These are phyloP conservation scores for Lamellibrachia columna DNA, from an alignment of 2,888 invertebrate genomes.

Conservation along the genomic window DNA sequence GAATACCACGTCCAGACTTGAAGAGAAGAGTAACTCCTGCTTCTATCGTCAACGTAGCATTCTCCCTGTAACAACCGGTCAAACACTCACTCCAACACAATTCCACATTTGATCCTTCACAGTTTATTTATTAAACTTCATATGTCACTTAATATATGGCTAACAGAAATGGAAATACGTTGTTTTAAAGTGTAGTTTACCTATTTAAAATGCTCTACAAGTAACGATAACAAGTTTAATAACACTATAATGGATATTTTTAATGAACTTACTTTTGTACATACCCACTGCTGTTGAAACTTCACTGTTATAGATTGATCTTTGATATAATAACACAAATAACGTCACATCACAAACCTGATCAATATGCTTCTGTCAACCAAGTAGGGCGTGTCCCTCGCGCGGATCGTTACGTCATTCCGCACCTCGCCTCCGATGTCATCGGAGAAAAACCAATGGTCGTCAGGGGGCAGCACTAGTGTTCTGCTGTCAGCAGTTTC, in stretches of 20 bases:
- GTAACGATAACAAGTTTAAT: too few relatives aligned
- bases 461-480: not conserved
- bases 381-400: constrained; percentile 20
- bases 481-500: not conserved
- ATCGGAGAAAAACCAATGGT: constrained; percentile 8
- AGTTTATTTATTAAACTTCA: too few relatives aligned
- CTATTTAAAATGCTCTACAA: too few relatives aligned
- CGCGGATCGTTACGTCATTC: constrained; percentile 21
- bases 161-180: too few relatives aligned
- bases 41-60: not conserved
- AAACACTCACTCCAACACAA: too few relatives aligned
- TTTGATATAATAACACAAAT: not conserved
- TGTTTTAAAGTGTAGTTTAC: too few relatives aligned
- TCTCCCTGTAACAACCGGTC: not conserved
- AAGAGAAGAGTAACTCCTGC: not conserved
- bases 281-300: not conserved
- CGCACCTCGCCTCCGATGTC: constrained; percentile 31
- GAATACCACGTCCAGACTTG: not conserved
- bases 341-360: not conserved
- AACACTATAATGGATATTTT: not conserved
- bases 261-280: not conserved
- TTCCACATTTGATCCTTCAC: too few relatives aligned
- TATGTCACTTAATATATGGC: too few relatives aligned
- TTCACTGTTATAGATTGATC: not conserved
- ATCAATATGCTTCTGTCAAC: constrained; percentile 4